phyloP scores from a whole-genome alignment of 1,140 invertebrate species.

The Araneus ventricosus region DNA sequence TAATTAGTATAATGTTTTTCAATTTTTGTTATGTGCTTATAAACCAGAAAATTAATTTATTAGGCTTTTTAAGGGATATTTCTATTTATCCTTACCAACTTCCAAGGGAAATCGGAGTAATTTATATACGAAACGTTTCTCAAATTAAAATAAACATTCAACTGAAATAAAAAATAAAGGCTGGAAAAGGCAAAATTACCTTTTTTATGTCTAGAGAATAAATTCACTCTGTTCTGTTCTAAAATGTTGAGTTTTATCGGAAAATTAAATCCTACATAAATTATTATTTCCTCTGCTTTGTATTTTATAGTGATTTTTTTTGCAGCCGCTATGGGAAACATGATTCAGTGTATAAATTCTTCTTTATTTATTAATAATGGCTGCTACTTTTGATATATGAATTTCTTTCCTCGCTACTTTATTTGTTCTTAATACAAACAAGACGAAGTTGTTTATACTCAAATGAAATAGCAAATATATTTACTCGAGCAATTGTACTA shows the following conservation, averaged over 20 bases:
- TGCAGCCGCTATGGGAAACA: background rate
- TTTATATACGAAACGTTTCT: too few species aligned
- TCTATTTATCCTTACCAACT: too few species aligned
- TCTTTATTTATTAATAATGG: conserved; percentile 31
- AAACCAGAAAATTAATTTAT: too few species aligned
- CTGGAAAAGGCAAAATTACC: too few species aligned
- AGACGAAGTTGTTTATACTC: background rate
- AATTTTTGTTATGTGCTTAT: too few species aligned
- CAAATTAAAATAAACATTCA: too few species aligned
- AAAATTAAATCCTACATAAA: conserved; percentile 10
- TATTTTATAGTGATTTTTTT: background rate
- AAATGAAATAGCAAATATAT: background rate
- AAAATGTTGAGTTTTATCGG: background rate
- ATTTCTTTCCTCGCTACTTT: background rate
- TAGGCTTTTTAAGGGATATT: too few species aligned
- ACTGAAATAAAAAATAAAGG: too few species aligned
- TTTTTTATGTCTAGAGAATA: background rate
- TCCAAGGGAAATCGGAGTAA: too few species aligned
- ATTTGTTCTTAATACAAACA: background rate
- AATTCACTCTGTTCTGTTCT: background rate
- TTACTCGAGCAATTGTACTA: background rate
- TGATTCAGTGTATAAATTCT: background rate
- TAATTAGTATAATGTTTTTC: too few species aligned
- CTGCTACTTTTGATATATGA: background rate
- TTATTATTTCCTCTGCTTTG: background rate